These are phyloP conservation scores for Manis crassicaudata DNA, from an alignment of 2,797 vertebrate species.

Conservation along the genomic window DNA sequence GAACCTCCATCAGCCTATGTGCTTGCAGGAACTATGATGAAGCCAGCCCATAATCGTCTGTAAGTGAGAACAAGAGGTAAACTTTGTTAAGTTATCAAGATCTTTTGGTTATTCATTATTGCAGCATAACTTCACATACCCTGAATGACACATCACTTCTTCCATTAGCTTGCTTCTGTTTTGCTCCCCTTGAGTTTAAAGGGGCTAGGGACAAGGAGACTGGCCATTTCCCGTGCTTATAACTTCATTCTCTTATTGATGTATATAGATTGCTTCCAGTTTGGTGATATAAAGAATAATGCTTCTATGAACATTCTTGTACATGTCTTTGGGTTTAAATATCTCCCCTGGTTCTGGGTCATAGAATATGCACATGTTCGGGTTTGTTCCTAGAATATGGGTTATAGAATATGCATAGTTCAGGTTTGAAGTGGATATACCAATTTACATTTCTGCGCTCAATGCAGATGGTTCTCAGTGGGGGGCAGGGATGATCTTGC, in stretches of 20 bases:
- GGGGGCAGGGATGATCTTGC: not conserved
- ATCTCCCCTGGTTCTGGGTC: not conserved
- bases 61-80: not conserved
- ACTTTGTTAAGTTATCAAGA: not conserved
- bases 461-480: not conserved
- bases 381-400: not conserved
- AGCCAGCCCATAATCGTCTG: rapidly evolving
- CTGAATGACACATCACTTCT: not conserved
- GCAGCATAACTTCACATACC: not conserved
- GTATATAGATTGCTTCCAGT: not conserved
- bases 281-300: not conserved
- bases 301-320: not conserved
- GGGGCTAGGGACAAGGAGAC: not conserved
- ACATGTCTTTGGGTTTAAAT: not conserved
- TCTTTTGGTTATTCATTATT: not conserved
- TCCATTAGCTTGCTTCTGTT: not conserved
- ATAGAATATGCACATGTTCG: not conserved
- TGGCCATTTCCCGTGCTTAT: not conserved
- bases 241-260: not conserved
- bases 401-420: not conserved
- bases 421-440: not conserved
- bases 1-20: not conserved
- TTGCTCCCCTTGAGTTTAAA: not conserved
- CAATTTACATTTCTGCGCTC: not conserved
- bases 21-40: not conserved